Evolutionary conservation across 1,140 invertebrate species (phyloP), one percentile per base, ranked within the genome.

Genomic region (Lycorma delicatula): DNA sequence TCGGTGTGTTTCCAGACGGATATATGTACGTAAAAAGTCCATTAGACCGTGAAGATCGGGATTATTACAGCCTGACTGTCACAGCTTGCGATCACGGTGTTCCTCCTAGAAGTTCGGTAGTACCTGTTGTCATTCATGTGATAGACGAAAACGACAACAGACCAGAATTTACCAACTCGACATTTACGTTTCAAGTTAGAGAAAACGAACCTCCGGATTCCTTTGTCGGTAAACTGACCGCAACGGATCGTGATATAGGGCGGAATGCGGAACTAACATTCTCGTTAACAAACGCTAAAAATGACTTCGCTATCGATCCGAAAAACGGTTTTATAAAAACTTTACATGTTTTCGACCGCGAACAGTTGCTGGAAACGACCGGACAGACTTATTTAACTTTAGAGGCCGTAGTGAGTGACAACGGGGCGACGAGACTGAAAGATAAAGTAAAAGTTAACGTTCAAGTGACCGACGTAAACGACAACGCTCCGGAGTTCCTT

Each of bases 101-200:
- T 27, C 85, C 88, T 1, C 74, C 81, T 1, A 76, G 90, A 60
- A 87, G 83, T 36, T 91, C 91, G 0, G 78, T 85, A 4, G 89
- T 93, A 0, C 85, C 89, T 1, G 82, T 97, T 0, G 83, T 93
- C 1, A 85, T 98, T 41, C 88, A 95, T 67, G 83, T 98, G 1
- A 84, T 93, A 28, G 96, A 98, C 74, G 93, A 93, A 71, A 98
- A 98, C 71, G 95, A 98, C 71, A 97, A 98, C 69, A 80, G 84
- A 16, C 96, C 96, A 0, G 80, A 87, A 67, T 93, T 93, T 69
- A 85, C 81, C 1, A 93, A 93, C 65, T 81, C 81, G 4, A 92
- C 87, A 3, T 92, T 93, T 67, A 83, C 82, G 36, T 92, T 93
- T 67, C 84, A 81, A 68, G 80, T 94, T 5, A 79, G 82, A n/a